A percentile compares a stretch with the other conserved stretches of the same genome.
phyloP scores from a whole-genome alignment of 2,797 vertebrate genomes.

The Semaprochilodus insignis region DNA sequence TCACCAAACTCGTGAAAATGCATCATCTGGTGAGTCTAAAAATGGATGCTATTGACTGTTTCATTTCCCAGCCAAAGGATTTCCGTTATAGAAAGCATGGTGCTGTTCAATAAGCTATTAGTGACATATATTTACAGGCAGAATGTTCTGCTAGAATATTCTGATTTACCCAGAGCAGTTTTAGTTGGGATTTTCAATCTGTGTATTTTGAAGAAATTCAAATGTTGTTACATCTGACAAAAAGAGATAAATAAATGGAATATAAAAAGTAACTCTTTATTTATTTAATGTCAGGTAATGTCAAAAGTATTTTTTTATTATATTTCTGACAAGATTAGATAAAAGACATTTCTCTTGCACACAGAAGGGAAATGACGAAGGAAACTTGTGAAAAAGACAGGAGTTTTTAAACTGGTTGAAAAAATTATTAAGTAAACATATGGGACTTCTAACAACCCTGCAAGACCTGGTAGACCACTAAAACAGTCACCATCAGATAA shows the following conservation, averaged over 20 bases:
- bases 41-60: constrained; percentile 14
- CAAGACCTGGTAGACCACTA: no score
- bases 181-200: neutral
- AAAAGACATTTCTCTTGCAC: no score
- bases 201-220: neutral
- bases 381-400: no score
- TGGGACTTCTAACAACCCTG: no score
- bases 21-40: constrained; percentile 20
- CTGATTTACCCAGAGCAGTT: neutral
- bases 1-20: constrained; percentile 20
- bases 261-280: neutral
- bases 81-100: neutral
- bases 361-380: no score
- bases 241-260: neutral
- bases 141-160: neutral
- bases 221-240: neutral
- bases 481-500: no score
- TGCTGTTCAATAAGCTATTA: neutral
- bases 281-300: no score
- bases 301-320: no score
- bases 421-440: no score
- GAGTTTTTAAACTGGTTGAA: no score
- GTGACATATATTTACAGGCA: neutral
- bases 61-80: neutral
- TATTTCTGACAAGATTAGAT: no score